A percentile compares a stretch with the other conserved stretches of the same genome.
Conservation (phyloP, 2,888 invertebrate species). For the Selenia dentaria region DNA sequence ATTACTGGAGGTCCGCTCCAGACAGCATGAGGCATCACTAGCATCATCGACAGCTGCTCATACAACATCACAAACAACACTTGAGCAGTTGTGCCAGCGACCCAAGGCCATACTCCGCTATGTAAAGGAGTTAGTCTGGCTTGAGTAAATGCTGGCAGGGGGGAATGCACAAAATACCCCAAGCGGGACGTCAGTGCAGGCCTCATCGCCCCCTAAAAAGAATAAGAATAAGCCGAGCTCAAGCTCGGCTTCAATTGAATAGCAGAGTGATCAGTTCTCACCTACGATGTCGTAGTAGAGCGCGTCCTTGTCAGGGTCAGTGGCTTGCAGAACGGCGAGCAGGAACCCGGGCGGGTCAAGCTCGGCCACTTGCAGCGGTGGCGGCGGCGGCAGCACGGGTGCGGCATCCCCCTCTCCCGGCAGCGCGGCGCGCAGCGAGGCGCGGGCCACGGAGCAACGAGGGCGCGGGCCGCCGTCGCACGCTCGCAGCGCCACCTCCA, state of each 20-base stretch:
- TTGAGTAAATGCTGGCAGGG: no score
- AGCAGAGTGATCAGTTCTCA: conserved; percentile 61
- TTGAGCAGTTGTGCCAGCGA: no score
- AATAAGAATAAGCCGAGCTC: background rate
- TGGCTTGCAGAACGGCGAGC: conserved; percentile 93
- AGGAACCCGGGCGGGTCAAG: conserved; percentile 94
- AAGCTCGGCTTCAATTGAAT: no score
- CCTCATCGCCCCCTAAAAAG: no score
- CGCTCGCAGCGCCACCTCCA: conserved; percentile 87
- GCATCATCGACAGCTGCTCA: no score
- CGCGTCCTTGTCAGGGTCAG: conserved; percentile 93
- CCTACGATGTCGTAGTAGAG: conserved; percentile 96
- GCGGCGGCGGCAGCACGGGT: conserved; percentile 85
- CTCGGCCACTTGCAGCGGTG: conserved; percentile 91
- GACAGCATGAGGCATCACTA: no score
- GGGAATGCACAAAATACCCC: no score
- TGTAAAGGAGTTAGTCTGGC: no score
- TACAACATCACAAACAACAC: no score
- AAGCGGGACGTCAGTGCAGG: no score
- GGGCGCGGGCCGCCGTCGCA: conserved; percentile 91
- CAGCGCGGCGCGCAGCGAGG: conserved; percentile 85
- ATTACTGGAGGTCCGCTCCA: no score
- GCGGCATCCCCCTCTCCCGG: conserved; percentile 85
- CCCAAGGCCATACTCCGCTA: no score
- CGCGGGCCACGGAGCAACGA: conserved; percentile 90